phyloP scores from a whole-genome alignment of 2,113 vertebrate species.

The Amphiprion ocellaris region DNA sequence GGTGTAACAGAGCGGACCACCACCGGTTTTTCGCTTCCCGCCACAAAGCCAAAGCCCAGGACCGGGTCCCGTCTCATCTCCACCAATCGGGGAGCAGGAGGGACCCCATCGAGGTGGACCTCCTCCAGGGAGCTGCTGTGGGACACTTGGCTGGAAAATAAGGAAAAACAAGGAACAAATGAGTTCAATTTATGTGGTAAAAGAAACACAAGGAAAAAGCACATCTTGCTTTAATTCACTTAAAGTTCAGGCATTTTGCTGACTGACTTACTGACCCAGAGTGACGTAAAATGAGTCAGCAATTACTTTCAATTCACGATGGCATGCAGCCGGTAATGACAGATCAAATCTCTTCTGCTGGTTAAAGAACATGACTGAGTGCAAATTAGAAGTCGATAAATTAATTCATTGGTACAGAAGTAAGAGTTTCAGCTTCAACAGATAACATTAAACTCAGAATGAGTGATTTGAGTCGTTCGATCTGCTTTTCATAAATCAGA shows the following conservation, averaged over 20 bases:
- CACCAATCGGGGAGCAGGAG: slow-evolving; percentile 91
- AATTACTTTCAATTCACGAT: slow-evolving; percentile 10
- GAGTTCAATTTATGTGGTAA: background rate
- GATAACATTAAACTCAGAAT: slow-evolving; percentile 24
- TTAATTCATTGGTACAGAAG: slow-evolving; percentile 1
- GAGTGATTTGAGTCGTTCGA: slow-evolving; percentile 7
- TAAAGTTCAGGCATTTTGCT: background rate
- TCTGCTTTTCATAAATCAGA: slow-evolving; percentile 53
- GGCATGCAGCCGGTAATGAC: slow-evolving; percentile 11
- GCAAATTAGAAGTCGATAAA: slow-evolving; percentile 37
- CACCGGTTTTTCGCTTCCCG: slow-evolving; percentile 97
- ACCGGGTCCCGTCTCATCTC: slow-evolving; percentile 97
- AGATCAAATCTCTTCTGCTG: background rate
- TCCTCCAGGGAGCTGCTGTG: slow-evolving; percentile 94
- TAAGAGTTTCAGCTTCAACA: slow-evolving; percentile 26
- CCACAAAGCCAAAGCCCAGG: slow-evolving; percentile 97
- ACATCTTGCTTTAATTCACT: background rate
- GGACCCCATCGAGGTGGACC: slow-evolving; percentile 91
- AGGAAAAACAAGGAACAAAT: background rate
- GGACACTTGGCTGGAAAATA: slow-evolving; percentile 89
- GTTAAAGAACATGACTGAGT: background rate
- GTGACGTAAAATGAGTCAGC: slow-evolving; percentile 38
- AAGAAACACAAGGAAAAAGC: background rate
- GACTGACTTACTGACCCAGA: slow-evolving; percentile 4
- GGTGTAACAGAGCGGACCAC: slow-evolving; percentile 97